Percentiles rank a stretch among this genome's conserved stretches.
These are phyloP conservation scores for Argyrosomus japonicus DNA, from an alignment of 2,113 vertebrate species.

Conservation along the genomic window DNA sequence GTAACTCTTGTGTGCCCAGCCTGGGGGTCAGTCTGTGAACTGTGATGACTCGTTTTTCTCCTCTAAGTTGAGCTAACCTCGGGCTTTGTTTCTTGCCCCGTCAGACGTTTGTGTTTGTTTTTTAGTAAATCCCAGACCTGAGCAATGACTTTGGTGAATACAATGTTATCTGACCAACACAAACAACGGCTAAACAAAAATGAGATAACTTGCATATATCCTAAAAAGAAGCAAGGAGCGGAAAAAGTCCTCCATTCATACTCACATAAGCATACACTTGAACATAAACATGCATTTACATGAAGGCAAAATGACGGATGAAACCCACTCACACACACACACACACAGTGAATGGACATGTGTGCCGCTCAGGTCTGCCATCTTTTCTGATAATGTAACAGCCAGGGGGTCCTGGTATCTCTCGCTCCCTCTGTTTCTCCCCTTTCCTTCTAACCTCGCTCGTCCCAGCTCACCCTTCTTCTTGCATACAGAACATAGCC, in stretches of 20 bases:
- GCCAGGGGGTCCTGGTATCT: slow-evolving; percentile 64
- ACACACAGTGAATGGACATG: slow-evolving; percentile 30
- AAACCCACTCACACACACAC: slow-evolving; percentile 22
- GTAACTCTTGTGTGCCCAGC: too few relatives aligned
- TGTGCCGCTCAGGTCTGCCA: slow-evolving; percentile 44
- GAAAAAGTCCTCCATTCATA: neutral
- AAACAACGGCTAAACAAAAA: neutral
- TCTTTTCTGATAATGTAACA: slow-evolving; percentile 66
- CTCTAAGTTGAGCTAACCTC: neutral
- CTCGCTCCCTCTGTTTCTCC: slow-evolving; percentile 33
- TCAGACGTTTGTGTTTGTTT: neutral
- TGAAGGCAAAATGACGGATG: slow-evolving; percentile 24
- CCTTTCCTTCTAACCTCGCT: slow-evolving; percentile 58
- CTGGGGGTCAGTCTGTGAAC: neutral
- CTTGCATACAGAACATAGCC: slow-evolving; percentile 46
- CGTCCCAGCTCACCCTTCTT: slow-evolving; percentile 21
- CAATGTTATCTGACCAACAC: neutral
- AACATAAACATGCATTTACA: slow-evolving; percentile 22
- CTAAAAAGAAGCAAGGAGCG: neutral
- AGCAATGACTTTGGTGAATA: neutral
- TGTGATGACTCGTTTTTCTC: neutral
- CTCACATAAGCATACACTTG: neutral
- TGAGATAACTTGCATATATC: neutral
- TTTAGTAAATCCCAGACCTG: neutral
- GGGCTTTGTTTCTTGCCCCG: neutral